Conservation (phyloP, 2,888 invertebrate species). For the Aspidiotus rigidus region DNA sequence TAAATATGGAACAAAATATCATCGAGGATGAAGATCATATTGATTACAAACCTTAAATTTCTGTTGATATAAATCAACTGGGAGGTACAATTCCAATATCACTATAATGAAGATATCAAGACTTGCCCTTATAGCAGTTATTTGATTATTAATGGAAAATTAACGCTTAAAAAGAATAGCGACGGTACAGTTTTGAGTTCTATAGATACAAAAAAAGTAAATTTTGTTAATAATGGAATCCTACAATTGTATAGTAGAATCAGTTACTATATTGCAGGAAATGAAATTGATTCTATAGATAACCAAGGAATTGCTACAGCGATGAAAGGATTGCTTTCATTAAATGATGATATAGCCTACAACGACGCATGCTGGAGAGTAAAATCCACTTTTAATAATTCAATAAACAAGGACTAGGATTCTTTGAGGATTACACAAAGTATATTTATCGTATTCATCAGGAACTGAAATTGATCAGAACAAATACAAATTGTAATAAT, state of each 20-base stretch:
- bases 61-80: slow-evolving; percentile 9
- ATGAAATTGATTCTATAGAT: slow-evolving; percentile 22
- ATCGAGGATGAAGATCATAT: no score
- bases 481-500: slow-evolving; percentile 25
- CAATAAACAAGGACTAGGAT: not conserved
- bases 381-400: slow-evolving; percentile 2
- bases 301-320: slow-evolving; percentile 9
- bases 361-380: no score
- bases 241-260: slow-evolving; percentile 19
- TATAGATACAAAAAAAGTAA: no score
- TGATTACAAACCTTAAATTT: slow-evolving; percentile 3
- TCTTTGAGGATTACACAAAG: no score
- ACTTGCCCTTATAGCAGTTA: no score
- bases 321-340: slow-evolving; percentile 18
- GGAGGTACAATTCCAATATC: slow-evolving; percentile 11
- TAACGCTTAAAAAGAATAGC: no score
- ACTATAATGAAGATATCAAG: slow-evolving; percentile 4
- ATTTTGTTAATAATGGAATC: slow-evolving; percentile 14
- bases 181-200: no score
- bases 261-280: slow-evolving; percentile 21
- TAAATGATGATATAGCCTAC: slow-evolving; percentile 14
- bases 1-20: no score
- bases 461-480: slow-evolving; percentile 16
- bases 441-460: slow-evolving; percentile 16
- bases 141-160: no score